Evolutionary conservation across 92 coral and sea anemone genomes (phyloP), one percentile per base, ranked within the genome.

Genomic region (Ricordea florida): DNA sequence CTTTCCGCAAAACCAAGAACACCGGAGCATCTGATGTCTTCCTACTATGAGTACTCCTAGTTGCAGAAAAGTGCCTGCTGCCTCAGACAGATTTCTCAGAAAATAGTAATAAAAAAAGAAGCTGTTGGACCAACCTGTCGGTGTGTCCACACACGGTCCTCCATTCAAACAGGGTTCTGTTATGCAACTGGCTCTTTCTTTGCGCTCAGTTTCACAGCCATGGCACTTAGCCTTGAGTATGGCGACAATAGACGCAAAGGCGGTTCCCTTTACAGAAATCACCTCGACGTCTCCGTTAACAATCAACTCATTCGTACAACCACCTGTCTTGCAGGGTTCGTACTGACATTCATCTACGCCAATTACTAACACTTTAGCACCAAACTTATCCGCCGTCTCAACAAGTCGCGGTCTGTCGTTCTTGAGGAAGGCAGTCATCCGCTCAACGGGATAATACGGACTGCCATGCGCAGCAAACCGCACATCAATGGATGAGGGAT

Each of bases 381-480:
- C 3, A 48, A 62, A 63, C 8, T 16, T 46, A 1, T 44, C 31
- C 45, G 41, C 29, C 25, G 55, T 41, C 14, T 74, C 58, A 13
- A 25, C 8, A 6, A 88, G 25, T 2, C 43, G 50, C 3, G 79
- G 79, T 30, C 97, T 59, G 57, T 64, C 76, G 55, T 76, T 76
- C 62, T 89, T 92, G 17, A 94, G 86, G 29, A 85, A 7, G 14
- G 96, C 90, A 21, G 85, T 59, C 76, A 94, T 55, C 48, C 82
- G 80, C 65, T 91, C 98, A 0, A 97, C 96, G n/a, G 88, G 60
- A 53, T 91, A 94, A 59, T 94, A 94, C 0, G 98, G 98, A 46
- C 98, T 94, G 0, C 98, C 98, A 62, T 94, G 98, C 10, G 97
- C 98, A 3, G 96, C 97, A 14, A 94, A 86, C 14, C 98, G 83